These are phyloP conservation scores for Octodonta nipae DNA, from an alignment of 2,888 invertebrate species.

Conservation along the genomic window DNA sequence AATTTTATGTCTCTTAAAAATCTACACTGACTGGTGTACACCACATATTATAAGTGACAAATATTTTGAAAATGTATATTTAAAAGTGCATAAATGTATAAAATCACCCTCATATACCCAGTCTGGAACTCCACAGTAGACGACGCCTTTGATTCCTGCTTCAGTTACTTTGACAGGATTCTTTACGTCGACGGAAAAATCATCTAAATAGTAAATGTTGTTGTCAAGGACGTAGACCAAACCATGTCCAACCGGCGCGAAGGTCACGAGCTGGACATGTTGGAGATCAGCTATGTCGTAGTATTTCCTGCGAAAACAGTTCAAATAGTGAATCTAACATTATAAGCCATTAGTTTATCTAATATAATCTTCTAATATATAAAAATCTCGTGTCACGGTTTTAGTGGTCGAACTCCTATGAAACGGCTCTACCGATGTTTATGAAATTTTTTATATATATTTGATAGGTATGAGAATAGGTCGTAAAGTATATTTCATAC, in stretches of 20 bases:
- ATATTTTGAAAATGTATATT: too few species aligned
- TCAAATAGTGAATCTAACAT: constrained; percentile 10
- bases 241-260: constrained; percentile 40
- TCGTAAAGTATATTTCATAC: too few species aligned
- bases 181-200: constrained; percentile 17
- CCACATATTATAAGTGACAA: too few species aligned
- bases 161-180: constrained; percentile 38
- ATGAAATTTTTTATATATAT: too few species aligned
- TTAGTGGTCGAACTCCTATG: too few species aligned
- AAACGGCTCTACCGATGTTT: too few species aligned
- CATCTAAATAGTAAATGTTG: constrained; percentile 50
- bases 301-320: constrained; percentile 30
- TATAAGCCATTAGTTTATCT: neutral
- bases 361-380: neutral
- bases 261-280: constrained; percentile 49
- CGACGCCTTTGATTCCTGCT: constrained; percentile 36
- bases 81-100: neutral
- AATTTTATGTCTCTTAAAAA: too few species aligned
- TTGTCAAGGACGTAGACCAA: constrained; percentile 54
- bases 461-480: too few species aligned
- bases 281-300: constrained; percentile 39
- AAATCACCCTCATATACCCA: constrained; percentile 81
- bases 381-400: too few species aligned
- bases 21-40: too few species aligned
- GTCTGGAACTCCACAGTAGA: constrained; percentile 72